Conservation (phyloP, 2,797 vertebrate genomes). For the Arrhamphus sclerolepis region DNA sequence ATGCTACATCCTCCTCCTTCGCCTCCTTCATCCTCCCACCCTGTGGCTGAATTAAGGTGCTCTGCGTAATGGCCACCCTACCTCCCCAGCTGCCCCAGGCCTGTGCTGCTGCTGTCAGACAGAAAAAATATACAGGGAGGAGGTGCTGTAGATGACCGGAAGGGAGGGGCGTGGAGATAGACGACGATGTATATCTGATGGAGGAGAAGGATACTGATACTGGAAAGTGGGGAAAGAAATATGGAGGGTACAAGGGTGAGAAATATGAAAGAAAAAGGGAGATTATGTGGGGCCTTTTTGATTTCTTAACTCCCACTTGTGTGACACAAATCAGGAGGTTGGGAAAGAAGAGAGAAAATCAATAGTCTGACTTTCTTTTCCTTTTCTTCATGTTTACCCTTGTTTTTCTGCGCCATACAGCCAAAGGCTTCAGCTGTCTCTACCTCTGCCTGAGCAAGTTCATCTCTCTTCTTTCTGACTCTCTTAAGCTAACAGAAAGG, state of each 20-base stretch:
- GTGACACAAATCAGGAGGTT: conserved; percentile 49
- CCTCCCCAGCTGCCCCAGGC: conserved; percentile 70
- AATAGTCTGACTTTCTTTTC: conserved; percentile 45
- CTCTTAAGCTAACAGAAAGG: no score
- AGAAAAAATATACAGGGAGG: conserved; percentile 56
- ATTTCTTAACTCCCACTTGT: conserved; percentile 64
- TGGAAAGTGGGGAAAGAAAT: neutral
- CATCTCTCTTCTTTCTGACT: conserved; percentile 23
- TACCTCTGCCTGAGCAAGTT: conserved; percentile 9
- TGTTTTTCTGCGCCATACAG: conserved; percentile 21
- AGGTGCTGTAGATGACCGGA: conserved; percentile 37
- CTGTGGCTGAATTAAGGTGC: conserved; percentile 70
- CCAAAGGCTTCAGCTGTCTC: conserved; percentile 4
- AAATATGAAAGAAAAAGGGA: conserved; percentile 23
- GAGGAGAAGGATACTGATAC: neutral
- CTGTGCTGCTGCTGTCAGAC: conserved; percentile 59
- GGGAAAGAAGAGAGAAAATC: conserved; percentile 43
- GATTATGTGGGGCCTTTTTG: conserved; percentile 29
- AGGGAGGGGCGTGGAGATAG: conserved; percentile 48
- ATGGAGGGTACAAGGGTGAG: conserved; percentile 1
- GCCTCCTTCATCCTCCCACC: conserved; percentile 65
- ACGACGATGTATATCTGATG: conserved; percentile 50
- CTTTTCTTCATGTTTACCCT: conserved; percentile 36
- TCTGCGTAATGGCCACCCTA: conserved; percentile 66
- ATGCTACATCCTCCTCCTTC: conserved; percentile 42